phyloP scores from a whole-genome alignment of 2,888 invertebrate species.

The Drosophila paracracens region DNA sequence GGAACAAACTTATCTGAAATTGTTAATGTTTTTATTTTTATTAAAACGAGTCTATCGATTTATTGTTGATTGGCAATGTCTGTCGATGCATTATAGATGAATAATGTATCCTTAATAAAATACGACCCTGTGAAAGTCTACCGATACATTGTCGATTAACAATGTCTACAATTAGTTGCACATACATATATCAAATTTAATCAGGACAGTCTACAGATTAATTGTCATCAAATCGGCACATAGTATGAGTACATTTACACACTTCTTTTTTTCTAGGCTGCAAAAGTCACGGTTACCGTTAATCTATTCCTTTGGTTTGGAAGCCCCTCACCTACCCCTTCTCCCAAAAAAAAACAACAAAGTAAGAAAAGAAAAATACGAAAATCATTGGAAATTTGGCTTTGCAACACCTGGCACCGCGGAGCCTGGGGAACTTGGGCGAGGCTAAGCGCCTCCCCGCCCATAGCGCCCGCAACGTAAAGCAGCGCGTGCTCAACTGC shows the following conservation, averaged over 20 bases:
- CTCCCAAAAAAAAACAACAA: background rate
- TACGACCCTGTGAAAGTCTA: background rate
- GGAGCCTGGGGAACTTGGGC: background rate
- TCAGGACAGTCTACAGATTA: background rate
- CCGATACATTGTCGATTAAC: background rate
- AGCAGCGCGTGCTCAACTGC: constrained; percentile 73
- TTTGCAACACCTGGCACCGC: constrained; percentile 24
- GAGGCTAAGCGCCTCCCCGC: background rate
- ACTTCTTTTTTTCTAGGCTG: background rate
- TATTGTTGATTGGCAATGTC: background rate
- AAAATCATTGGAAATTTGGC: constrained; percentile 52
- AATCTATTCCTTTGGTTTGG: background rate
- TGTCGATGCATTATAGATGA: background rate
- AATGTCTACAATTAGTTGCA: background rate
- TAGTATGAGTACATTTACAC: background rate
- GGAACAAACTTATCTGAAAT: background rate
- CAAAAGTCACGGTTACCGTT: constrained; percentile 21
- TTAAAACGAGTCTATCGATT: background rate
- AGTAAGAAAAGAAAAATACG: constrained; percentile 17
- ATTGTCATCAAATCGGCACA: background rate
- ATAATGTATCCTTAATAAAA: background rate
- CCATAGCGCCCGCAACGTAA: constrained; percentile 73
- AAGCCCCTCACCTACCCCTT: background rate
- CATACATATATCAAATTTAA: background rate
- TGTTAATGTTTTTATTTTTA: background rate